phyloP scores from a whole-genome alignment of 2,888 invertebrate species.

The Diarsia brunnea region DNA sequence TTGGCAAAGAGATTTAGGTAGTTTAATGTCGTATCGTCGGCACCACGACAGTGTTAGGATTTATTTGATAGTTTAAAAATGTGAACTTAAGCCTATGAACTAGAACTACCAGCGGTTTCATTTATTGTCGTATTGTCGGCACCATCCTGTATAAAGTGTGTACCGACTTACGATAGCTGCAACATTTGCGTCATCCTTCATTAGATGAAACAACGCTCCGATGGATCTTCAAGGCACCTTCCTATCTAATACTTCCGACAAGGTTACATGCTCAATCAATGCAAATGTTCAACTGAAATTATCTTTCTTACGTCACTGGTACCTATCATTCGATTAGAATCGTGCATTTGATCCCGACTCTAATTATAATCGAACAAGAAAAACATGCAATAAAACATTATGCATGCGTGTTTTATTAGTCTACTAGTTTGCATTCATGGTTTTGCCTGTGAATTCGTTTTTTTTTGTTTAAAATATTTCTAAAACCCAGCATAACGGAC shows the following conservation, averaged over 20 bases:
- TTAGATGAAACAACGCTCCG: conserved; percentile 28
- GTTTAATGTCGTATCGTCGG: no score
- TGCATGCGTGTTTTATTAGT: conserved; percentile 37
- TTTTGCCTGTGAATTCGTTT: neutral
- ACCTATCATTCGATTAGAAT: conserved; percentile 43
- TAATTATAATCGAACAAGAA: conserved; percentile 48
- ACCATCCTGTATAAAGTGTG: no score
- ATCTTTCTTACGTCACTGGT: conserved; percentile 40
- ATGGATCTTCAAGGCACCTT: conserved; percentile 19
- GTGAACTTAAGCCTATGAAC: no score
- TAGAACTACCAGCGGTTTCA: no score
- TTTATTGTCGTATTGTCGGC: no score
- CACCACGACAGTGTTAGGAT: no score
- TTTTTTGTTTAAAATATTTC: neutral
- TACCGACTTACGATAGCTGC: no score
- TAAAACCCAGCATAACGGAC: neutral
- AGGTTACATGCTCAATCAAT: conserved; percentile 38
- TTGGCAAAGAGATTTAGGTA: no score
- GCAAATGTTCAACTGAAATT: conserved; percentile 39
- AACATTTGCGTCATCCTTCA: neutral
- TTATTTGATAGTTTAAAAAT: no score
- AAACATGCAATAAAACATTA: conserved; percentile 48
- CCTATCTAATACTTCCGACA: conserved; percentile 44
- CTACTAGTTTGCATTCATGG: neutral
- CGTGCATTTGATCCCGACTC: conserved; percentile 49